phyloP scores from a whole-genome alignment of 2,113 vertebrate genomes.

The Pteronura brasiliensis region DNA sequence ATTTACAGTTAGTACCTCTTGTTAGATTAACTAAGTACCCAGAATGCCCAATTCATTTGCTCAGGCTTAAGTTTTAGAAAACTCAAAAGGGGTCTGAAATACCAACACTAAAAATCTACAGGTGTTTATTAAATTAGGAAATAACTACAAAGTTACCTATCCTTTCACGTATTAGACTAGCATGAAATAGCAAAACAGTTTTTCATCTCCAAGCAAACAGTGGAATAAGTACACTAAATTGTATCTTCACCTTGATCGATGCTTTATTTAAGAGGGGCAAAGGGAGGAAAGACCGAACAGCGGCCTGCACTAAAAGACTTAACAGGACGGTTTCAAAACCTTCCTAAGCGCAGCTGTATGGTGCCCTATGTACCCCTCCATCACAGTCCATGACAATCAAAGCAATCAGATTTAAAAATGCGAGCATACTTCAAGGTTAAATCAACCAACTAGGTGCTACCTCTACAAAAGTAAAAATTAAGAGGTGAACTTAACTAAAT shows the following conservation, averaged over 20 bases:
- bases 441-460: neutral
- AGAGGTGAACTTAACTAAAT: neutral
- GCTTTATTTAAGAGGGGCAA: neutral
- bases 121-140: neutral
- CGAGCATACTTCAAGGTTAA: neutral
- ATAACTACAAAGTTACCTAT: neutral
- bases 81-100: neutral
- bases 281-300: neutral
- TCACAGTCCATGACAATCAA: neutral
- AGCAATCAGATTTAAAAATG: conserved; percentile 3
- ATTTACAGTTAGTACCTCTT: neutral
- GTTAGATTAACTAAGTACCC: neutral
- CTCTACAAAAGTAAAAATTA: neutral
- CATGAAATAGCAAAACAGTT: neutral
- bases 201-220: neutral
- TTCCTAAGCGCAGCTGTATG: neutral
- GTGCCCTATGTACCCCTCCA: neutral
- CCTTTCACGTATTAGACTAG: conserved; percentile 2
- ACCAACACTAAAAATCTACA: neutral
- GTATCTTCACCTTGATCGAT: neutral
- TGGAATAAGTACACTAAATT: neutral
- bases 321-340: neutral
- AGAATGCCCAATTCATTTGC: neutral
- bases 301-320: neutral
- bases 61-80: conserved; percentile 15